Evolutionary conservation across 2,888 invertebrate genomes (phyloP).

Genomic region (Limnephilus auricula): DNA sequence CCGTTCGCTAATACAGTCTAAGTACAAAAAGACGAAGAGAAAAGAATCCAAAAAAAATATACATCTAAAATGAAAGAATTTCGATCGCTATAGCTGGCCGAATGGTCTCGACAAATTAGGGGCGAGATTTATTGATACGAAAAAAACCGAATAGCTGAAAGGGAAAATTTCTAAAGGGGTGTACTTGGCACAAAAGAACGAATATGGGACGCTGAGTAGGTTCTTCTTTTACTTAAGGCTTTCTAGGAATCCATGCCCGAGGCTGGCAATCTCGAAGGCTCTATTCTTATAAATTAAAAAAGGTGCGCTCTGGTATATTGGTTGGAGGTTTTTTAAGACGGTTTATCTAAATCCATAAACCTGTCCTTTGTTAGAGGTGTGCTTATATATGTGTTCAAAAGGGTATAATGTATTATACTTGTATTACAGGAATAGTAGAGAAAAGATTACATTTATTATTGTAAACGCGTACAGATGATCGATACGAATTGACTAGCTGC

Average conservation of each 20-base stretch:
- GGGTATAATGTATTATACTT: too few species aligned
- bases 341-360: neutral
- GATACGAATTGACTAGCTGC: too few species aligned
- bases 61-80: neutral
- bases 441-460: too few species aligned
- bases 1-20: neutral
- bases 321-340: neutral
- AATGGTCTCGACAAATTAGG: slow-evolving; percentile 2
- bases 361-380: neutral
- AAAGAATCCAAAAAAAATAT: neutral
- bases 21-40: neutral
- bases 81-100: neutral
- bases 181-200: neutral
- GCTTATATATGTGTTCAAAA: neutral
- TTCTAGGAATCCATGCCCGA: neutral
- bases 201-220: neutral
- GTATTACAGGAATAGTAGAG: too few species aligned
- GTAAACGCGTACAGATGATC: too few species aligned
- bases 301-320: neutral
- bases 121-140: neutral
- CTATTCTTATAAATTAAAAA: slow-evolving; percentile 2
- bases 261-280: slow-evolving; percentile 2
- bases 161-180: neutral
- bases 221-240: neutral
- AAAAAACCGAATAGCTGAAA: neutral